These are phyloP conservation scores for cattle (Bos taurus) DNA, from an alignment of 2,113 vertebrate genomes.

Conservation along the genomic window ARS-UCD2.0 NC_037329.1:52213501-52214000, in stretches of 20 bases:
- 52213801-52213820: not conserved
- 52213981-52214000: slow-evolving; percentile 53
- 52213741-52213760: not conserved
- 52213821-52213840: not conserved
- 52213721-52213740: slow-evolving; percentile 28
- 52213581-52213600: not conserved
- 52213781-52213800: slow-evolving; percentile 23
- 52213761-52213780: slow-evolving; percentile 28
- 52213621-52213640: not conserved
- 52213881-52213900: slow-evolving; percentile 29
- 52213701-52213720: slow-evolving; percentile 12
- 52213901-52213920: not conserved
- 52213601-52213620: not conserved
- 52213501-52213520: not conserved
- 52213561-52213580: not conserved
- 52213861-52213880: slow-evolving; percentile 46
- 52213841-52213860: slow-evolving; percentile 26
- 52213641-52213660: not conserved
- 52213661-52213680: not conserved
- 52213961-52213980: slow-evolving; percentile 52
- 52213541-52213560: not conserved
- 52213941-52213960: slow-evolving; percentile 38
- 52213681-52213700: not conserved
- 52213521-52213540: not conserved
- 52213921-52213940: slow-evolving; percentile 32